Evolutionary conservation across 1,140 invertebrate species (phyloP).

Genomic region (Drosophila guanche): DNA sequence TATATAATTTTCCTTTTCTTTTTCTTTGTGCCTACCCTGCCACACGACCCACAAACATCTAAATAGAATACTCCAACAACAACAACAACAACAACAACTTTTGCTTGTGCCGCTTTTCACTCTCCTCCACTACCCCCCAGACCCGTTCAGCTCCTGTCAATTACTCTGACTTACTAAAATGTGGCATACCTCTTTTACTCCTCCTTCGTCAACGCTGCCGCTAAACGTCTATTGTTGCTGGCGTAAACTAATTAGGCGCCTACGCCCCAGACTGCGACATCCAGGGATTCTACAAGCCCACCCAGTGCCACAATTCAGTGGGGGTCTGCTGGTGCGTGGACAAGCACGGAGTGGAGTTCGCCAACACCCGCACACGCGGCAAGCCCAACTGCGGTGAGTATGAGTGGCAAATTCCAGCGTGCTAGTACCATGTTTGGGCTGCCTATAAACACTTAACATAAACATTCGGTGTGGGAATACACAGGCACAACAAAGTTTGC

Average conservation of each 20-base stretch:
- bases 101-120: constrained; percentile 71
- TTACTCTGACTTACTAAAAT: constrained; percentile 67
- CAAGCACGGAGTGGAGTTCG: constrained; percentile 94
- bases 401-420: not conserved
- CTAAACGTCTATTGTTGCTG: not conserved
- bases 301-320: constrained; percentile 92
- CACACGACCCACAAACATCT: constrained; percentile 56
- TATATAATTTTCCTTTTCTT: constrained; percentile 48
- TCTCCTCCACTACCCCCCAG: constrained; percentile 15
- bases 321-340: constrained; percentile 97
- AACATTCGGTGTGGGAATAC: constrained; percentile 23
- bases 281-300: constrained; percentile 93
- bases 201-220: constrained; percentile 14
- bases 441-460: constrained; percentile 42
- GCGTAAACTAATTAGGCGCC: constrained; percentile 85
- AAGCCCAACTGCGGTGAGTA: constrained; percentile 93
- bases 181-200: constrained; percentile 48
- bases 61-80: constrained; percentile 50
- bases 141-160: constrained; percentile 21
- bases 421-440: not conserved
- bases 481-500: constrained; percentile 16
- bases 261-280: constrained; percentile 93
- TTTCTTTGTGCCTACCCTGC: constrained; percentile 22
- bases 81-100: constrained; percentile 48
- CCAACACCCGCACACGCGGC: constrained; percentile 91